Evolutionary conservation across 2,113 vertebrate species (phyloP), one percentile per base, ranked within the genome.

Genomic region (Larimichthys polyactis): DNA sequence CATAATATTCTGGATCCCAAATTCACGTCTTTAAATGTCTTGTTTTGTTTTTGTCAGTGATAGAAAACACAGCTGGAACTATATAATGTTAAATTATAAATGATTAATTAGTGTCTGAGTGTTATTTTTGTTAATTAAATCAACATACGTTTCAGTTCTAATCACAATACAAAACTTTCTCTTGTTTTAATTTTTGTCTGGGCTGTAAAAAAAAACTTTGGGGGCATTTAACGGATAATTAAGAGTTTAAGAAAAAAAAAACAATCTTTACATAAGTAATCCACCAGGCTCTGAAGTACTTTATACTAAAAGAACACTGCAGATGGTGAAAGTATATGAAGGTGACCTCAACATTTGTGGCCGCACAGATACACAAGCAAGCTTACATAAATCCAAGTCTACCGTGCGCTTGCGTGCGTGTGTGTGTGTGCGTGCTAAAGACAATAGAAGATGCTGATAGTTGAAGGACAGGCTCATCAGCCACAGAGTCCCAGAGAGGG

Each of bases 391-490:
- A 54, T 88, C 65, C 79, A 75, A 43, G 43, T 68, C 15, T 44
- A 22, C 66, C 20, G 48, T 66, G 36, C 7, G 36, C 7, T 29
- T 65, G 40, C 75, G 36, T 58, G 49, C 68, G 66, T 81, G 36
- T 66, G 78, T 82, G 71, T 71, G 67, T 71, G 40, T 63, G 44
- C 65, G 66, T 76, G 60, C 75, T 76, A 71, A 87, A 92, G 78
- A 92, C 85, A 94, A 87, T 70, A 81, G 83, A 88, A 83, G 75
- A 87, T 76, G 52, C 79, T 93, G 91, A 93, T 93, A 82, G 87
- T 85, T 95, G 94, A 94, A 95, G 93, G 93, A 95, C 94, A 93
- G 87, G 72, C 71, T 72, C 66, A 75, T 89, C 87, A 88, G 84
- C 90, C 89, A 79, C 80, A 83, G 73, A 64, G 84, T 90, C 92